phyloP scores from a whole-genome alignment of 2,797 vertebrate genomes.

The Hydrolagus colliei region DNA sequence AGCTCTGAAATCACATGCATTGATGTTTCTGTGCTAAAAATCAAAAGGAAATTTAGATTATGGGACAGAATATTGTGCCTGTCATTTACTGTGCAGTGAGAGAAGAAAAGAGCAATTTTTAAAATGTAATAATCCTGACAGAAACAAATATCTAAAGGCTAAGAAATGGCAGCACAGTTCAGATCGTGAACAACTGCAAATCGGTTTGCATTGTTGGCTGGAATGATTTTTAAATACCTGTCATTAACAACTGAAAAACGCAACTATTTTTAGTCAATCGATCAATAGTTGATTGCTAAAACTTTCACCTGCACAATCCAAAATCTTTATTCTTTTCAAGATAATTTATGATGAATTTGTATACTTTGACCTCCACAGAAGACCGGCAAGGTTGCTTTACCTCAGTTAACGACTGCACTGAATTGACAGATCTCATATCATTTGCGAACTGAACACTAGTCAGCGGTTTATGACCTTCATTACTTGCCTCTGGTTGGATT shows the following conservation, averaged over 20 bases:
- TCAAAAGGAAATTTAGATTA: conserved; percentile 12
- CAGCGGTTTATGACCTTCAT: background rate
- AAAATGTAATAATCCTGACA: background rate
- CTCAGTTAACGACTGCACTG: background rate
- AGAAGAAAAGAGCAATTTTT: conserved; percentile 33
- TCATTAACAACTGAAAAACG: background rate
- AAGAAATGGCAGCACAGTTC: conserved; percentile 17
- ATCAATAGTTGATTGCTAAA: conserved; percentile 14
- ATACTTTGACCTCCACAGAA: background rate
- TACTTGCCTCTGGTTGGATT: background rate
- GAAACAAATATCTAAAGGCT: background rate
- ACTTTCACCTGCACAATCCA: background rate
- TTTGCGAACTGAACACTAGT: background rate
- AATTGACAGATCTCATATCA: background rate
- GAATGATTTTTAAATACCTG: conserved; percentile 10
- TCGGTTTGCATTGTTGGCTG: background rate
- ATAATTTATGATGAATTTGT: background rate
- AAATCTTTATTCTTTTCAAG: background rate
- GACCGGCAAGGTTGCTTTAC: background rate
- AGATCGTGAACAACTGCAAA: conserved; percentile 7
- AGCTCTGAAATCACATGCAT: background rate
- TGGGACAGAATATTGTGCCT: background rate
- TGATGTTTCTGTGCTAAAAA: background rate
- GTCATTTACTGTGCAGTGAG: conserved; percentile 32
- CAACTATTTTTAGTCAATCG: conserved; percentile 2